Conservation (phyloP, 92 coral and sea anemone genomes). For the Porites rus region DNA sequence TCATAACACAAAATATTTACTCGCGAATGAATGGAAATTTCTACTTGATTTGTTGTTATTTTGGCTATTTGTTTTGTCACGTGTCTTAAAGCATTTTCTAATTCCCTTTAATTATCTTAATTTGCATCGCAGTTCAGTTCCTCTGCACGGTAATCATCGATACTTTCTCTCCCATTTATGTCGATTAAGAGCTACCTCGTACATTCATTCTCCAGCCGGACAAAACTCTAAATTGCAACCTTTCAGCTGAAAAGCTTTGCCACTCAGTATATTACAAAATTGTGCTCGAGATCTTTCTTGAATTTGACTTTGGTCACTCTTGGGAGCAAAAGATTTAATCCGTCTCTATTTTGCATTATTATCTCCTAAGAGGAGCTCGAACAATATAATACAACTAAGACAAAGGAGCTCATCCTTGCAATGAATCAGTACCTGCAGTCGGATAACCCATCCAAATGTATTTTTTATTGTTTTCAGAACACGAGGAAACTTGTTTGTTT, state of each 20-base stretch:
- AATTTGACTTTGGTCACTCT: too few species aligned
- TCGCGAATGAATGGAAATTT: background rate
- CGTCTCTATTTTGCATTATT: background rate
- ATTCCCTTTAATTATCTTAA: background rate
- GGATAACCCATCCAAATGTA: background rate
- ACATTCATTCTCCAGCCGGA: too few species aligned
- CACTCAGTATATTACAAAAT: too few species aligned
- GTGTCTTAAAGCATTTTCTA: background rate
- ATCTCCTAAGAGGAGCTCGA: background rate
- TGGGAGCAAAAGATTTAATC: background rate
- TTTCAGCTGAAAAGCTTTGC: too few species aligned
- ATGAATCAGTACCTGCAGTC: slow-evolving; percentile 3
- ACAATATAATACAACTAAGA: background rate
- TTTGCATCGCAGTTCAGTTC: background rate
- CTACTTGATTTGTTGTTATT: background rate
- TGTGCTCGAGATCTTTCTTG: too few species aligned
- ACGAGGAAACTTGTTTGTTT: slow-evolving; percentile 28
- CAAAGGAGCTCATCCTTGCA: background rate
- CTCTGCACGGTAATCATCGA: slow-evolving; percentile 4
- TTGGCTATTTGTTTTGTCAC: slow-evolving; percentile 9
- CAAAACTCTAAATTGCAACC: too few species aligned
- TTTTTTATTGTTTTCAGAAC: background rate
- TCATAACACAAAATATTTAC: background rate
- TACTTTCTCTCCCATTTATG: too few species aligned
- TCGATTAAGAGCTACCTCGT: too few species aligned